Conservation (phyloP, 2,113 vertebrate genomes). For the Piaya cayana region DNA sequence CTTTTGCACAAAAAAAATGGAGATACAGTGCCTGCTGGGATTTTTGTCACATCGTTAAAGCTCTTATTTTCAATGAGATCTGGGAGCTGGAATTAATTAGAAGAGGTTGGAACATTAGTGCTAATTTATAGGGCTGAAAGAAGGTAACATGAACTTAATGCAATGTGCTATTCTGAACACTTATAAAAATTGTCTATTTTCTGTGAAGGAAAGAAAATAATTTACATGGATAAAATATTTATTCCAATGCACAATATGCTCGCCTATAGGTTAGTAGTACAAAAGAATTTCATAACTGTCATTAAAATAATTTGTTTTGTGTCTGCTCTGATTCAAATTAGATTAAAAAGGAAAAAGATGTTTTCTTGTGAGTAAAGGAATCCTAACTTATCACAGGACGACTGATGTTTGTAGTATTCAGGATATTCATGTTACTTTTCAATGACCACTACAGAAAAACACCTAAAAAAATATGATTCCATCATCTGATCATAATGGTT, state of each 20-base stretch:
- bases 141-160: background rate
- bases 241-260: background rate
- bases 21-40: background rate
- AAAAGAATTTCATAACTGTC: background rate
- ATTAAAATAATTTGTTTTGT: background rate
- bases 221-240: background rate
- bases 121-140: background rate
- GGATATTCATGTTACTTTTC: background rate
- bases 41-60: background rate
- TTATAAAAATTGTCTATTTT: background rate
- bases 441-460: background rate
- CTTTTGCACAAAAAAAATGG: rapidly evolving
- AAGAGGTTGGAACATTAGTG: background rate
- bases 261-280: background rate
- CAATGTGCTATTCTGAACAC: background rate
- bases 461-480: background rate
- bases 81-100: background rate
- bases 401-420: background rate
- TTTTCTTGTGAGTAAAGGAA: background rate
- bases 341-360: background rate
- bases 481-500: background rate
- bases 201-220: background rate
- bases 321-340: background rate
- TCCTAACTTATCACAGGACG: background rate
- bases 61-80: background rate